Percentiles rank a stretch among this genome's conserved stretches.
Conservation (phyloP, 2,113 vertebrate species). For the Ancistrus triradiatus region DNA sequence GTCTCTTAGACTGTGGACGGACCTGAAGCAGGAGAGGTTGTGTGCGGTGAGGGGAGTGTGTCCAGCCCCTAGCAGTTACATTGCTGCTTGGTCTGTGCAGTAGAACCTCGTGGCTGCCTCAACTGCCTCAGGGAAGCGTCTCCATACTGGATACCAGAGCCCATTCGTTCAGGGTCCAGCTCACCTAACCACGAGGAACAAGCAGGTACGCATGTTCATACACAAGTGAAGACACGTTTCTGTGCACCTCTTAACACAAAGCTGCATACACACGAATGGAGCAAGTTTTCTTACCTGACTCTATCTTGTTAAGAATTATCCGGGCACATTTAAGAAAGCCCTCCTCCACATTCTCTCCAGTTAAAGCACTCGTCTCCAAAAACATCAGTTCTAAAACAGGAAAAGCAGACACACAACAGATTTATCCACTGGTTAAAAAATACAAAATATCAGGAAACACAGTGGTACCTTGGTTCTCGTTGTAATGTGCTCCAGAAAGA, state of each 20-base stretch:
- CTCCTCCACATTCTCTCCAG: constrained; percentile 88
- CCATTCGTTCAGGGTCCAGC: constrained; percentile 90
- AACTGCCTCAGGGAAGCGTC: constrained; percentile 83
- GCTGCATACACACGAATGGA: not conserved
- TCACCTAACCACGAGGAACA: constrained; percentile 68
- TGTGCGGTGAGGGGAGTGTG: constrained; percentile 38
- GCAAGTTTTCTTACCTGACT: constrained; percentile 73
- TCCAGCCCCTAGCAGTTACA: constrained; percentile 78
- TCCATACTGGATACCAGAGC: constrained; percentile 90
- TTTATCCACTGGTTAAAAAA: no score
- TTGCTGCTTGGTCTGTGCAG: constrained; percentile 76
- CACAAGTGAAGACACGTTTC: not conserved
- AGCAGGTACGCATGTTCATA: not conserved
- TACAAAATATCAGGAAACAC: no score
- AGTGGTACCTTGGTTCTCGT: no score
- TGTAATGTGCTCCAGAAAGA: no score
- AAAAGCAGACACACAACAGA: not conserved
- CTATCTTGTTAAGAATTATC: constrained; percentile 88
- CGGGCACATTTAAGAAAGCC: constrained; percentile 87
- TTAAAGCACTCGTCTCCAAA: constrained; percentile 87
- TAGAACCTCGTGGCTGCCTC: constrained; percentile 76
- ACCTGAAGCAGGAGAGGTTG: constrained; percentile 50
- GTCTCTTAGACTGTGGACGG: constrained; percentile 7
- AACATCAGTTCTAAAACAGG: constrained; percentile 79
- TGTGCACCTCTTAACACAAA: no score